Evolutionary conservation across 2,797 vertebrate species (phyloP).

Genomic region (Cyprinella venusta): DNA sequence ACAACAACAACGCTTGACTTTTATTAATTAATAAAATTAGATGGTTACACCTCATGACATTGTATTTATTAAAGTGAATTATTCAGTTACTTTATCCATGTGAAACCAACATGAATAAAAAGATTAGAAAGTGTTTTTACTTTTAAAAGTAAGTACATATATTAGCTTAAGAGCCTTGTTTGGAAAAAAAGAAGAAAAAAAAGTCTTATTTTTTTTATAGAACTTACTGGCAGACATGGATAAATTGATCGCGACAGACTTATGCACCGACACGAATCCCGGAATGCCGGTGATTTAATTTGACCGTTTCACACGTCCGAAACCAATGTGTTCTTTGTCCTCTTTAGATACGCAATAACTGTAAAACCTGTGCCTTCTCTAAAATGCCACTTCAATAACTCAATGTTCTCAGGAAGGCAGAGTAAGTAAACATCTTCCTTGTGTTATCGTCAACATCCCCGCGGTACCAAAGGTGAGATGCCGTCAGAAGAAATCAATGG

Average conservation of each 20-base stretch:
- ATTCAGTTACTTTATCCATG: no score
- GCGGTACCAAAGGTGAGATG: constrained; percentile 39
- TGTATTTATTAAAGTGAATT: background rate
- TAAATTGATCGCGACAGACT: background rate
- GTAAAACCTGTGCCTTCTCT: background rate
- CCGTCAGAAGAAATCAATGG: constrained; percentile 42
- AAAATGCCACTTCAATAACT: background rate
- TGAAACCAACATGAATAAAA: no score
- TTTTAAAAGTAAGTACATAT: no score
- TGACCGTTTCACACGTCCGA: background rate
- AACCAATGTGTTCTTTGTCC: background rate
- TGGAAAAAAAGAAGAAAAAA: background rate
- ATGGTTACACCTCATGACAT: background rate
- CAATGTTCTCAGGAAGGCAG: background rate
- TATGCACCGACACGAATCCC: background rate
- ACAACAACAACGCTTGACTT: background rate
- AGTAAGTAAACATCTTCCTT: constrained; percentile 19
- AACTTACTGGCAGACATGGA: background rate
- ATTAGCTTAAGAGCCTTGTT: background rate
- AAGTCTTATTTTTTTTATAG: background rate
- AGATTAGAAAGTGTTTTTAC: no score
- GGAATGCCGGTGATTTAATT: background rate
- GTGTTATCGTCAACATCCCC: constrained; percentile 13
- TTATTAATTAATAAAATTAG: background rate
- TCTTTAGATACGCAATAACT: background rate